Base-by-base conservation (phyloP, 2,888 invertebrate species). In the Philaethria dido region DNA sequence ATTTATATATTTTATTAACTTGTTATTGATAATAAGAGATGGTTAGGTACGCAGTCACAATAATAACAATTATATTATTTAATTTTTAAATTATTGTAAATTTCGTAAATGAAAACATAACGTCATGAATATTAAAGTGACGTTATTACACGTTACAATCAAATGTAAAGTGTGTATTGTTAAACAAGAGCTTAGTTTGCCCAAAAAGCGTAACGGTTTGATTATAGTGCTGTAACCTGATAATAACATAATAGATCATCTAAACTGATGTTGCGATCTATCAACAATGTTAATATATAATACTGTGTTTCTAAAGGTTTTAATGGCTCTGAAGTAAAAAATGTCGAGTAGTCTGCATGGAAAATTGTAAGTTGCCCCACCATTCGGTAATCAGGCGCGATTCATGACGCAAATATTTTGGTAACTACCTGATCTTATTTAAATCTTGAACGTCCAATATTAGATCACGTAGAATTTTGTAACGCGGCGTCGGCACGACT, bases 391-490 rank as follows among this genome's bases (percentile, higher is more conserved):
- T 62, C 61, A 44, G 16, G 45, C 47, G 11, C 64, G 60, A 61
- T 66, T 60, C 60, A 62, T 63, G 69, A 64, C 61, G 69, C 50
- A 69, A 70, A 70, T 62, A 66, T 69, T 70, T 70, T 64, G 63
- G 66, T 69, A 69, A 66, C 66, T 50, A 66, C 47, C 45, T 63
- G 63, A 45, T 70, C 65, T 61, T 48, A 64, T 68, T 70, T 69
- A 64, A 70, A 69, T 69, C 57, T 63, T 61, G 65, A 66, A 61
- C 65, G 59, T 50, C 18, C 47, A 64, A 64, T 67, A 69, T 69
- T 67, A 60, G 71, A 62, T 71, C 71, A 71, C 71, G 71, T 71
- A 64, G 60, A 60, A 39, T 69, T 60, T 67, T 39, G 61, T 54
- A 69, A 71, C 25, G 33, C 42, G 36, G 9, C 33, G 25, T 47